Conservation (phyloP, 2,797 vertebrate species). For the Falco biarmicus region DNA sequence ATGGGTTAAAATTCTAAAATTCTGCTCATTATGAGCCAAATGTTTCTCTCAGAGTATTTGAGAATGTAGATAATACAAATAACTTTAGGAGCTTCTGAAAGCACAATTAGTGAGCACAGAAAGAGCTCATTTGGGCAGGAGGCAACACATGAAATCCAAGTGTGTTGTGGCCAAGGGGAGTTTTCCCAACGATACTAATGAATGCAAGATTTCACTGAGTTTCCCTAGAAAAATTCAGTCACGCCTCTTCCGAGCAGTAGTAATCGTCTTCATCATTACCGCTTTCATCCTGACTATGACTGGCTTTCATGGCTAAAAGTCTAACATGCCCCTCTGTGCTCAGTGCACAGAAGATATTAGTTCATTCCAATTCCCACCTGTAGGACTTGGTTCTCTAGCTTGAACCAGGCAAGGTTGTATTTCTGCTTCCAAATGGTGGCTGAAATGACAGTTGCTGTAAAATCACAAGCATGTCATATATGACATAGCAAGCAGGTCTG, state of each 20-base stretch:
- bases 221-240: not conserved
- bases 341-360: not conserved
- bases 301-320: not conserved
- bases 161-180: not conserved
- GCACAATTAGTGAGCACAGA: not conserved
- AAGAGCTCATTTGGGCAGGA: not conserved
- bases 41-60: not conserved
- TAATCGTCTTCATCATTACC: not conserved
- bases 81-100: not conserved
- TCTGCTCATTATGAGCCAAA: not conserved
- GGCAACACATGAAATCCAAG: not conserved
- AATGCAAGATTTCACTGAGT: not conserved
- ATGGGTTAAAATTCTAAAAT: constrained; percentile 28
- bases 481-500: not conserved
- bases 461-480: not conserved
- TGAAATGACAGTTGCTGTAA: not conserved
- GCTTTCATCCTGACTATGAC: not conserved
- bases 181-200: not conserved
- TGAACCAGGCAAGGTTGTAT: not conserved
- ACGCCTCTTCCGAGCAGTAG: not conserved
- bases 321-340: fast-evolving
- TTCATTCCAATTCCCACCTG: not conserved
- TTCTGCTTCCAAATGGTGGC: not conserved
- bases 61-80: not conserved
- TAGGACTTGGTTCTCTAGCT: not conserved